Evolutionary conservation across 2,113 vertebrate genomes (phyloP).

Genomic region (Jacana jacana): DNA sequence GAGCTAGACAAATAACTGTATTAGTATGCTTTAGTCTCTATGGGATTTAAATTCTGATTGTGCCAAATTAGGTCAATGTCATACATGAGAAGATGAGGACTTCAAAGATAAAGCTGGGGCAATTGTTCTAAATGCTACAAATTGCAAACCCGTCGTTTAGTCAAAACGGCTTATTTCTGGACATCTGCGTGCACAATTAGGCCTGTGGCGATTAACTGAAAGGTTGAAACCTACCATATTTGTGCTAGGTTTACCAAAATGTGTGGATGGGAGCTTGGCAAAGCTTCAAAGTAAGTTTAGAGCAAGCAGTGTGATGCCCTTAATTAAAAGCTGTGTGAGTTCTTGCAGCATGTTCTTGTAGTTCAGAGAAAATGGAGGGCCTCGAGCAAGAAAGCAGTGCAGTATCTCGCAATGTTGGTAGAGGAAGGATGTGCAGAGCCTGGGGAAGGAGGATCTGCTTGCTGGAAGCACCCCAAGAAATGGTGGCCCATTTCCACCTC

Average conservation of each 20-base stretch:
- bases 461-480: neutral
- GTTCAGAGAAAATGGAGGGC: neutral
- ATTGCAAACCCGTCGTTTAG: neutral
- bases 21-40: neutral
- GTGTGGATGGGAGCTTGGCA: neutral
- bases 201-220: neutral
- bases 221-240: neutral
- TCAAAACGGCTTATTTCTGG: neutral
- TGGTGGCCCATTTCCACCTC: neutral
- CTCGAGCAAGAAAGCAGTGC: neutral
- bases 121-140: neutral
- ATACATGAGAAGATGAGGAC: neutral
- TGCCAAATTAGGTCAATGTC: neutral
- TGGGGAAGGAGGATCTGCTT: neutral
- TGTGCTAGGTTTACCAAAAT: neutral
- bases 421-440: neutral
- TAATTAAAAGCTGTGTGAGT: neutral
- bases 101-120: neutral
- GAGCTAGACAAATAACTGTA: neutral
- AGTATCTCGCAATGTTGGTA: accelerated
- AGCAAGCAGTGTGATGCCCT: neutral
- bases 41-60: neutral
- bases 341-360: neutral
- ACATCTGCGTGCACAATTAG: neutral
- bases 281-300: neutral